Conservation (phyloP, 2,797 vertebrate species). For the Acipenser oxyrinchus region DNA sequence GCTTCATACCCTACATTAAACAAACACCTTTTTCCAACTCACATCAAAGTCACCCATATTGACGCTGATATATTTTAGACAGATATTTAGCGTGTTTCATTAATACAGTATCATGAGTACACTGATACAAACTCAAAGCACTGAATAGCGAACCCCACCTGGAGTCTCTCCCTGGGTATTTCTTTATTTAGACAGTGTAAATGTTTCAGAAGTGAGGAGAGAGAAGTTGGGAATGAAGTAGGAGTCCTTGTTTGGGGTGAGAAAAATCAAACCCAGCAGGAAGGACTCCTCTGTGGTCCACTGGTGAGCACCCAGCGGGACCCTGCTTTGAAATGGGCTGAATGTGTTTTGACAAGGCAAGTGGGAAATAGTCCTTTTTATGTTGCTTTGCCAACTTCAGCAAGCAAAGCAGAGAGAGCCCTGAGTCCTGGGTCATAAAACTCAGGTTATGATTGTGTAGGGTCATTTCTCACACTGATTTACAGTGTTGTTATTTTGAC, state of each 20-base stretch:
- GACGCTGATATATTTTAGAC: no score
- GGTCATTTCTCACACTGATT: neutral
- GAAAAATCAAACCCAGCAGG: constrained; percentile 21
- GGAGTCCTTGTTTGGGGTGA: constrained; percentile 2
- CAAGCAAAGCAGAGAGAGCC: neutral
- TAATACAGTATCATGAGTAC: no score
- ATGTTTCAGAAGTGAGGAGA: constrained; percentile 2
- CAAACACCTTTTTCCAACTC: no score
- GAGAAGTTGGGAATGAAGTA: constrained; percentile 11
- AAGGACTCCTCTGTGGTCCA: constrained; percentile 28
- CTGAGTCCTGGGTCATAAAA: constrained; percentile 1
- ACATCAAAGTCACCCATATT: no score
- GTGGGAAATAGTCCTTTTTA: neutral
- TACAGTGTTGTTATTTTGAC: neutral
- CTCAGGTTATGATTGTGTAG: neutral
- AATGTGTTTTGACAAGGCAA: neutral
- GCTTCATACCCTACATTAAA: no score
- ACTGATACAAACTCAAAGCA: no score
- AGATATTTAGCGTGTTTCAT: no score
- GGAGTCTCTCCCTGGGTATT: no score
- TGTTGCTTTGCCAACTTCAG: neutral
- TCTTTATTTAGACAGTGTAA: no score
- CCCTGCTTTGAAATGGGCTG: constrained; percentile 30
- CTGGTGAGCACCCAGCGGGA: constrained; percentile 28
- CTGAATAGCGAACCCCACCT: no score